Conservation (phyloP, 2,888 invertebrate genomes). For the Diarsia mendica region DNA sequence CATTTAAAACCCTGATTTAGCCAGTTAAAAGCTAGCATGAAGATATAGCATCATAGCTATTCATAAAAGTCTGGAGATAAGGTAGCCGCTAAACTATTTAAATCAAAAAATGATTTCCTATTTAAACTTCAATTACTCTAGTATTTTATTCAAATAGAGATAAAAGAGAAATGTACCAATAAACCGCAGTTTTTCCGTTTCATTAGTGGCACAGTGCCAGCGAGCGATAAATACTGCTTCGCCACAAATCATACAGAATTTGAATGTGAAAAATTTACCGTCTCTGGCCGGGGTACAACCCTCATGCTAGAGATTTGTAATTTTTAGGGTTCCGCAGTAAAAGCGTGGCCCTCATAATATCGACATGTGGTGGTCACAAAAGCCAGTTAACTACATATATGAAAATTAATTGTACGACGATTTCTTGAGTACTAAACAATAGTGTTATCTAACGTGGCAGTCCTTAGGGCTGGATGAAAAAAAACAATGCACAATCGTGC, state of each 20-base stretch:
- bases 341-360: background rate
- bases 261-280: slow-evolving; percentile 60
- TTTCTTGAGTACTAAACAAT: background rate
- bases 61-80: background rate
- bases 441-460: too few relatives aligned
- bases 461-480: too few relatives aligned
- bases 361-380: background rate
- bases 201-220: slow-evolving; percentile 60
- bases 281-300: slow-evolving; percentile 28
- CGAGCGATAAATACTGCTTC: slow-evolving; percentile 44
- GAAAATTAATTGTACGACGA: background rate
- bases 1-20: background rate
- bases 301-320: slow-evolving; percentile 30
- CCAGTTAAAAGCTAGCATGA: background rate
- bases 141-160: slow-evolving; percentile 14
- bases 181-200: slow-evolving; percentile 48
- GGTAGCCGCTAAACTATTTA: slow-evolving; percentile 2
- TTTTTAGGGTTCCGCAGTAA: background rate
- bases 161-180: slow-evolving; percentile 44
- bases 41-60: background rate
- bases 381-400: background rate
- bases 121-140: slow-evolving; percentile 23
- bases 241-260: slow-evolving; percentile 63
- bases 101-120: background rate
- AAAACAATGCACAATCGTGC: too few relatives aligned